Evolutionary conservation across 2,797 vertebrate species (phyloP).

Genomic region (Emydoidea blandingii): DNA sequence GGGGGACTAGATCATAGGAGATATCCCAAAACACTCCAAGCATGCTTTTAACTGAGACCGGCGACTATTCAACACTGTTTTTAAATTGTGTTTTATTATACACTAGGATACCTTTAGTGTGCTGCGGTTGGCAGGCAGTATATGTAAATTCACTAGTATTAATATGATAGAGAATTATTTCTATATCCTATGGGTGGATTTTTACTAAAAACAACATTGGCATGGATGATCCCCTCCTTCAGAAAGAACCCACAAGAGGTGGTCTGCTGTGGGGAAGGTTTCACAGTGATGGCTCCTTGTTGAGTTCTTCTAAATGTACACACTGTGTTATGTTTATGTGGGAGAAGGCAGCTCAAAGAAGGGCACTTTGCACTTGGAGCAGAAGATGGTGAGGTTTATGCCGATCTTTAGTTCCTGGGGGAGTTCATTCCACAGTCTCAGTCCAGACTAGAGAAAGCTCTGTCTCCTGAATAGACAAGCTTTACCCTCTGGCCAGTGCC

Average conservation of each 20-base stretch:
- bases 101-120: background rate
- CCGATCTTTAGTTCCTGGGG: background rate
- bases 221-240: background rate
- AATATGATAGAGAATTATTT: background rate
- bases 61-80: background rate
- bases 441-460: background rate
- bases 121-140: background rate
- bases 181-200: background rate
- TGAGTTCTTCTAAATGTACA: fast-evolving
- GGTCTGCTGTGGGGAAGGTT: background rate
- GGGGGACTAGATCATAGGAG: background rate
- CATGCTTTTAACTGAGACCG: background rate
- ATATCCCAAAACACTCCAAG: fast-evolving
- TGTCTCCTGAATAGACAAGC: background rate
- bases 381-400: background rate
- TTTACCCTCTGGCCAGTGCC: fast-evolving
- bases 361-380: background rate
- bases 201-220: fast-evolving
- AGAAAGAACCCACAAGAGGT: background rate
- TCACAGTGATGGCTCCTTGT: background rate
- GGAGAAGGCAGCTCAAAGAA: fast-evolving
- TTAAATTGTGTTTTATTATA: background rate
- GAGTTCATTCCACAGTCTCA: background rate
- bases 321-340: background rate
- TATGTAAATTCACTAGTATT: background rate